Base-by-base conservation (phyloP, 2,797 vertebrate species). In the Pampus argenteus region DNA sequence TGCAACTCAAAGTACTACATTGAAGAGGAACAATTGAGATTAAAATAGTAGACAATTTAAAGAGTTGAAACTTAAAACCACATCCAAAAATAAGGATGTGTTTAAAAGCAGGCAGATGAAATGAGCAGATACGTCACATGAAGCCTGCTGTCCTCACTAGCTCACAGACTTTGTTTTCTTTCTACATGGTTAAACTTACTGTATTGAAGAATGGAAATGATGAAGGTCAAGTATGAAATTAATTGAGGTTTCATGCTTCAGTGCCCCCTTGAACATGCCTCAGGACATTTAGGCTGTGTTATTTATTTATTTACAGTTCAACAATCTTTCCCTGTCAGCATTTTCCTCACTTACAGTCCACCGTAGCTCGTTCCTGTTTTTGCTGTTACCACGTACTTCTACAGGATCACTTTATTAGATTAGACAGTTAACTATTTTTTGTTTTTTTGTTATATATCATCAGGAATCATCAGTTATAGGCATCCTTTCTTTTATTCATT, bases 161-260 rank as follows among this genome's bases (percentile, higher is more conserved):
- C 45, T n/a, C n/a, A n/a, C 48, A 59, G 6, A 8, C 59, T 38
- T 15, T 20, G 4, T 15, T 51, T 17, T 70, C 48, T 71, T 17
- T 51, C n/a, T 40, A 51, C 31, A 60, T 29, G 48, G 49, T 69
- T 63, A 17, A 74, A 64, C 45, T 52, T 5, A 22, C 44, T 62
- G 44, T 48, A 57, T 62, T 51, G 23, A 62, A 68, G 52, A 74
- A 71, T 71, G 68, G 17, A 64, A 70, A 65, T 60, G 42, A 77
- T 82, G 63, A 88, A 82, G 83, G 88, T 85, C 81, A 86, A 64
- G 60, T 87, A 52, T 75, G 61, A 79, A 82, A 85, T 88, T 82
- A 85, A 83, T 85, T 76, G 62, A 66, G 45, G 49, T 65, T 87
- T 84, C 73, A 76, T 76, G 84, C 78, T 76, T 47, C 70, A 55